A percentile compares a stretch with the other conserved stretches of the same genome.
Evolutionary conservation across 1,140 invertebrate genomes (phyloP).

Genomic region (Listronotus oregonensis): DNA sequence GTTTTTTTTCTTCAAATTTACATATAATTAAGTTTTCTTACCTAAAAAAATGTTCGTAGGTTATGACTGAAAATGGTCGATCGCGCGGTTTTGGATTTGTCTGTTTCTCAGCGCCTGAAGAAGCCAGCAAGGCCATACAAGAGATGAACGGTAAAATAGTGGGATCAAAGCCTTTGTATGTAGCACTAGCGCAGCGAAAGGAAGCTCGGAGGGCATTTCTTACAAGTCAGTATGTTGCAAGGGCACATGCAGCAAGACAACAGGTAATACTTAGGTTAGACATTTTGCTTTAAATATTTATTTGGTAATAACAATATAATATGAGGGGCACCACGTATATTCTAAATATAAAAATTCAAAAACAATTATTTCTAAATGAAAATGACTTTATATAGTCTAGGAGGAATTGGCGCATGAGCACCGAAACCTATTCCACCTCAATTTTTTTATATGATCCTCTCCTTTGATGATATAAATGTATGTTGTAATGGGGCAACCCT

Average conservation of each 20-base stretch:
- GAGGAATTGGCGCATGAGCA: no score
- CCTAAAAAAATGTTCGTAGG: not conserved
- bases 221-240: slow-evolving; percentile 97
- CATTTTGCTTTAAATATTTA: no score
- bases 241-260: slow-evolving; percentile 42
- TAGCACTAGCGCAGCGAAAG: slow-evolving; percentile 96
- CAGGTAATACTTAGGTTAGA: slow-evolving; percentile 21
- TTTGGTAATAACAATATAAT: not conserved
- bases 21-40: no score
- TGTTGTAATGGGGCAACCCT: no score
- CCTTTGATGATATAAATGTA: no score
- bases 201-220: slow-evolving; percentile 97
- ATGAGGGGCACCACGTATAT: no score
- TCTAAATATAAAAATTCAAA: no score
- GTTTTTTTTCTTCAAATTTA: no score
- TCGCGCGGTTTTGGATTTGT: slow-evolving; percentile 99
- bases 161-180: slow-evolving; percentile 95
- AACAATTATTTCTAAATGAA: no score
- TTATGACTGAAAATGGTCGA: slow-evolving; percentile 91
- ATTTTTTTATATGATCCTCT: no score
- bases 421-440: no score
- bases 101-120: slow-evolving; percentile 96
- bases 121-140: slow-evolving; percentile 98
- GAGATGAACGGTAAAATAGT: slow-evolving; percentile 98
- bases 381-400: no score